Evolutionary conservation across 2,797 vertebrate species (phyloP), one percentile per base, ranked within the genome.

Genomic region (Orestias chungarensis): DNA sequence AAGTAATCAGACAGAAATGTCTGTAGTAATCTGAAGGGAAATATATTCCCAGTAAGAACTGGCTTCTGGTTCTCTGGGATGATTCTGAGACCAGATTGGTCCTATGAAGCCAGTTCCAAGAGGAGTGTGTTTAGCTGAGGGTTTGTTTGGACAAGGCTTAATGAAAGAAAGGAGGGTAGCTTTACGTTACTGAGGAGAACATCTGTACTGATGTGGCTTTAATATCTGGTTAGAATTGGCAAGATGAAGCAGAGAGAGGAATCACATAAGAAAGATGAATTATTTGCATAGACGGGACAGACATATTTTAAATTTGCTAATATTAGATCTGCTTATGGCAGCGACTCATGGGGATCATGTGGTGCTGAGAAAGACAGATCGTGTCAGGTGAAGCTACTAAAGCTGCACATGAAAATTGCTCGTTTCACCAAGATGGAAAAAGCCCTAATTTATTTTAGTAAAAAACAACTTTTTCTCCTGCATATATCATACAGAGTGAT

Each of bases 1-100:
- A 80, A 83, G 78, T 33, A 72, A 73, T 78, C 77, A 79, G 78
- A 81, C 72, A 74, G 81, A 86, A 79, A 75, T 74, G 79, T 88
- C 82, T 38, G 35, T 59, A 57, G 85, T 75, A 82, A 86, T 86
- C 82, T 85, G 52, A 71, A 76, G 55, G 68, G 66, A 79, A 83
- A 82, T 82, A 71, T 72, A 73, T 3, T 33, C 69, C 80, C 79
- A 25, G 50, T 14, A 27, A 52, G 50, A 52, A 52, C 50, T 52
- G n/a, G 50, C n/a, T 52, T 52, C 50, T 52, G 50, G 50, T 52
- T 52, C 50, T 12, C 25, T 52, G 25, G 50, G 50, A 46, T 46
- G 3, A 20, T 5, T 46, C 18, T 20, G 44, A 27, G 50, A 52
- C n/a, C 50, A 52, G 4, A 52, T 14, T 1, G 25, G 25, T 25